These are phyloP conservation scores for Pelobates cultripes DNA, from an alignment of 2,797 vertebrate species.

Conservation along the genomic window DNA sequence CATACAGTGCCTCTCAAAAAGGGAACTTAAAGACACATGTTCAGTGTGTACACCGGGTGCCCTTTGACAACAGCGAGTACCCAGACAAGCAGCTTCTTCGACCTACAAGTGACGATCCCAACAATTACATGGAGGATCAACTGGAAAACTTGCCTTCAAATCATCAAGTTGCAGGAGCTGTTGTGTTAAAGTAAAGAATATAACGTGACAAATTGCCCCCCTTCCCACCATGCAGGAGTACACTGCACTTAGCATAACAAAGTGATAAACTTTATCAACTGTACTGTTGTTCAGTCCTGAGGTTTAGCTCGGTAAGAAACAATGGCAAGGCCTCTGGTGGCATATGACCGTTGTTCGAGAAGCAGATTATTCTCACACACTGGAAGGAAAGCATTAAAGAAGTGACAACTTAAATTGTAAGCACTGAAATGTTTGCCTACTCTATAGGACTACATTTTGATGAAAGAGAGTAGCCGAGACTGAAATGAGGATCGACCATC, in stretches of 20 bases:
- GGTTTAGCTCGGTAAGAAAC: constrained; percentile 64
- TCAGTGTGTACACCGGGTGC: constrained; percentile 73
- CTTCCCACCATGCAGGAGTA: constrained; percentile 35
- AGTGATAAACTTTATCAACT: constrained; percentile 63
- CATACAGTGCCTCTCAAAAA: constrained; percentile 88
- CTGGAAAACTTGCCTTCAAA: constrained; percentile 63
- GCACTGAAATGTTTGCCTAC: constrained; percentile 63
- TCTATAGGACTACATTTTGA: constrained; percentile 60
- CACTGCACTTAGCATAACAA: constrained; percentile 56
- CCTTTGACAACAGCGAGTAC: constrained; percentile 75
- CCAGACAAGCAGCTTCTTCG: constrained; percentile 60
- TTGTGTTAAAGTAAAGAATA: constrained; percentile 48
- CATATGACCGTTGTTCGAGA: constrained; percentile 59
- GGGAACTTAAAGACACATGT: constrained; percentile 81
- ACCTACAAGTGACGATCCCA: constrained; percentile 56
- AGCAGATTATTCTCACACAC: constrained; percentile 73
- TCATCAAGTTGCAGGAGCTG: constrained; percentile 55
- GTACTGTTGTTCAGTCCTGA: constrained; percentile 63
- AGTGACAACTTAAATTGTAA: constrained; percentile 64
- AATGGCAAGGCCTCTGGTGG: constrained; percentile 61
- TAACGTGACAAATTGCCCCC: background rate
- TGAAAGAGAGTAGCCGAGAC: constrained; percentile 50
- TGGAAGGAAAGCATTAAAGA: constrained; percentile 65
- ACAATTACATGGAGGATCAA: constrained; percentile 53
- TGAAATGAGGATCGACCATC: constrained; percentile 59